These are phyloP conservation scores for Eumerus sabulonum DNA, from an alignment of 2,888 invertebrate genomes.

Conservation along the genomic window DNA sequence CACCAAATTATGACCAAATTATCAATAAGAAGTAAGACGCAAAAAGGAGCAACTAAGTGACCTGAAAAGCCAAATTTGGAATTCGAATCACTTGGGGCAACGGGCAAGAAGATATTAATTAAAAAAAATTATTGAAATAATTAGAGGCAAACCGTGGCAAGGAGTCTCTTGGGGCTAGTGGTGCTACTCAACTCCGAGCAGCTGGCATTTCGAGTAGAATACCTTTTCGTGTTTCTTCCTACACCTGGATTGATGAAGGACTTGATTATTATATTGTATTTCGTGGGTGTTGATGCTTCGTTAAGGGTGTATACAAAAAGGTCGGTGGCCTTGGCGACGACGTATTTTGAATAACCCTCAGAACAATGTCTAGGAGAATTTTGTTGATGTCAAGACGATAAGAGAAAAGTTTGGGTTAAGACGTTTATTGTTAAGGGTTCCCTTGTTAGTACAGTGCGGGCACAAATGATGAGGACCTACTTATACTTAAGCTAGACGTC, in stretches of 20 bases:
- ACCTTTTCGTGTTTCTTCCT: conserved; percentile 32
- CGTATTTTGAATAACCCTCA: conserved; percentile 60
- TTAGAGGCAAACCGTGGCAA: conserved; percentile 58
- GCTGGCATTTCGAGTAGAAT: conserved; percentile 48
- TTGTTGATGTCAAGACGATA: too few species aligned
- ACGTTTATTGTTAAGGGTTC: too few species aligned
- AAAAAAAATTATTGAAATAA: conserved; percentile 72
- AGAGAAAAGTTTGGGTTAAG: too few species aligned
- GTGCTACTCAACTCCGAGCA: conserved; percentile 7
- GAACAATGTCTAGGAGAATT: conserved; percentile 24
- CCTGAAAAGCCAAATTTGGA: conserved; percentile 45
- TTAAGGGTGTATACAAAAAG: conserved; percentile 10
- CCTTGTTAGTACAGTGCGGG: too few species aligned
- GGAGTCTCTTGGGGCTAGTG: conserved; percentile 43
- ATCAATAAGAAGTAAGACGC: neutral
- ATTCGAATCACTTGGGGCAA: conserved; percentile 37
- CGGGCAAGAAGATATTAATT: conserved; percentile 69
- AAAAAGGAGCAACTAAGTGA: conserved; percentile 38
- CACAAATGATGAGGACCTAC: too few species aligned
- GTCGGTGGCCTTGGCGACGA: conserved; percentile 57
- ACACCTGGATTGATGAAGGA: conserved; percentile 41
- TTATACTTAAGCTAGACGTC: too few species aligned
- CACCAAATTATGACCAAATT: too few species aligned
- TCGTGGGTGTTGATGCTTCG: neutral
- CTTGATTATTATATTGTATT: conserved; percentile 1